Base-by-base conservation (phyloP, 2,113 vertebrate genomes). In the Trichechus manatus region DNA sequence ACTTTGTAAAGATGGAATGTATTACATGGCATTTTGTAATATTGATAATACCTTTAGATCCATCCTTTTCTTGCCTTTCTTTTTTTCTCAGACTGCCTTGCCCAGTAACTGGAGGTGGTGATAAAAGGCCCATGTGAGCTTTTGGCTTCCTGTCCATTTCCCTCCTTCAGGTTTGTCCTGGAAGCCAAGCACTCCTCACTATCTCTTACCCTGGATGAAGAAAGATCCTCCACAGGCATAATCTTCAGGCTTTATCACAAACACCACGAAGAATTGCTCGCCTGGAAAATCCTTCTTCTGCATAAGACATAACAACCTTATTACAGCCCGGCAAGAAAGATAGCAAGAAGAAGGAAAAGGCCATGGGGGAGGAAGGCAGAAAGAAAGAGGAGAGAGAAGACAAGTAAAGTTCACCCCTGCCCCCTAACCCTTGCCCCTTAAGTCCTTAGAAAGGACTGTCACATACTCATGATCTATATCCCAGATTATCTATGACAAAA, bases 231-330 rank as follows among this genome's bases (percentile, higher is more conserved):
- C 99, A 77, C 99, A 99, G 17, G 99, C 97, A 3, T 99, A 99
- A 91, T 99, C 99, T 96, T 99, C 99, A 0, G 99, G 98, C 78
- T 99, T 99, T 97, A 99, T 99, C 97, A 99, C 99, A 0, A 99
- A 99, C 42, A 99, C 99, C 89, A 99, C 94, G 0, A 99, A 99
- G 97, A 99, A 99, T 96, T 98, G 98, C 82, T 98, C 98, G 1
- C 93, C 98, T 80, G 98, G 98, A 94, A 99, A 99, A 95, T 99
- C 98, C 80, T 99, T 99, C 94, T 98, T 99, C 99, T 99, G 98
- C 39, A 87, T 20, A 83, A 97, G 93, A 96, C 74, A 82, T 27
- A 94, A 89, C 87, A 92, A 97, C 90, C 66, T 85, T 77, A 87
- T 90, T 87, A 96, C 39, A 95, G n/a, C 23, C 61, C 50, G 85